Conservation (phyloP, 2,797 vertebrate species). For the Vireo griseus region DNA sequence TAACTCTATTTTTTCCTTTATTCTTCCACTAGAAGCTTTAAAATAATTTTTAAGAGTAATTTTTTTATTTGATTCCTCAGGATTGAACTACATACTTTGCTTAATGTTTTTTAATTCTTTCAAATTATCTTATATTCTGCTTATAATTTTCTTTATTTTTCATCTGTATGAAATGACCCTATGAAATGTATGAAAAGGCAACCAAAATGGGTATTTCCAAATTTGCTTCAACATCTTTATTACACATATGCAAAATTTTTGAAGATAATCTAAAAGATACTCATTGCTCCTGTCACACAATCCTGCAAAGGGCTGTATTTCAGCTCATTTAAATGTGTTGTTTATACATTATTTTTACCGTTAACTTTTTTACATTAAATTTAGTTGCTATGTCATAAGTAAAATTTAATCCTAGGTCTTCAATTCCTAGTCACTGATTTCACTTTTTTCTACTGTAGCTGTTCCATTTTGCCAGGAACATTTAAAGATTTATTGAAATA, state of each 20-base stretch:
- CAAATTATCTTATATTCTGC: not conserved
- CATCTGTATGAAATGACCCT: not conserved
- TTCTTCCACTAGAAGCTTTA: not conserved
- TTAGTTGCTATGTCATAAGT: not conserved
- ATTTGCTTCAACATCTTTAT: not conserved
- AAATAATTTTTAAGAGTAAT: not conserved
- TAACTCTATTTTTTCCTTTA: not conserved
- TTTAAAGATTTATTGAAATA: not conserved
- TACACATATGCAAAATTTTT: not conserved
- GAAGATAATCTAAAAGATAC: not conserved
- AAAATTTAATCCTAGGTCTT: not conserved
- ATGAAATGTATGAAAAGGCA: not conserved
- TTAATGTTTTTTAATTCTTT: conserved; percentile 14
- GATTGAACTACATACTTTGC: not conserved
- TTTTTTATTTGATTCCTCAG: not conserved
- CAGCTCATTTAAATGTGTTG: not conserved
- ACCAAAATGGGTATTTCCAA: not conserved
- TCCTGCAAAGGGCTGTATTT: not conserved
- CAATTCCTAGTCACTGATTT: not conserved
- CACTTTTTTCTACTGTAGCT: not conserved
- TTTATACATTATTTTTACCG: not conserved
- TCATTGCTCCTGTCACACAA: not conserved
- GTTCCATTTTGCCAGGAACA: not conserved
- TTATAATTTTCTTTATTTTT: not conserved
- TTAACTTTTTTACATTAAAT: not conserved